Percentiles rank a stretch among this genome's conserved stretches.
These are phyloP conservation scores for Peromyscus melanophrys DNA, from an alignment of 2,797 vertebrate genomes.

Conservation along the genomic window DNA sequence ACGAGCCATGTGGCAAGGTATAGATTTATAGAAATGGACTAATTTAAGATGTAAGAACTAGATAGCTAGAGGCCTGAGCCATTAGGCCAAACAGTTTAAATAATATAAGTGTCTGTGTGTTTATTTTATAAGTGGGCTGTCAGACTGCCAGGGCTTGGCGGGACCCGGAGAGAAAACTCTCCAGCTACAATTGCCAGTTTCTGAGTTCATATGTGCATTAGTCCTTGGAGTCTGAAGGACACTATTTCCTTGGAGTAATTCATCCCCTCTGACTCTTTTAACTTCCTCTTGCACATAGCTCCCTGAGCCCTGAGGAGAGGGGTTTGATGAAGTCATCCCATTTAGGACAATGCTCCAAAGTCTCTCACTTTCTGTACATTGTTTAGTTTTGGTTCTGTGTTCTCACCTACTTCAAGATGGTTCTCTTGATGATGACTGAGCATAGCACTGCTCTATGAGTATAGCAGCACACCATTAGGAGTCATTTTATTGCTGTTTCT, in stretches of 20 bases:
- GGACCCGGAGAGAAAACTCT: too few relatives aligned
- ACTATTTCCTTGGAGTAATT: neutral
- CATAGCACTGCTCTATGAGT: too few relatives aligned
- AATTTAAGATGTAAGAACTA: too few relatives aligned
- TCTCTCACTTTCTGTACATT: neutral
- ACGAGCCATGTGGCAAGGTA: too few relatives aligned
- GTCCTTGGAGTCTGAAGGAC: neutral
- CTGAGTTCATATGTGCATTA: neutral
- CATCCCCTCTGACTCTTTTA: neutral
- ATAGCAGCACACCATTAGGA: neutral
- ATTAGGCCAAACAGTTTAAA: too few relatives aligned
- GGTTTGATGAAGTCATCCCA: neutral
- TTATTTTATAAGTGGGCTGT: too few relatives aligned
- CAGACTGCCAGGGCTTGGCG: too few relatives aligned
- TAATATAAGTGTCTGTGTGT: too few relatives aligned
- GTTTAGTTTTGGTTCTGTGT: neutral
- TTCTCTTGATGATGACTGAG: neutral
- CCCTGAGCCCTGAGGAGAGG: neutral
- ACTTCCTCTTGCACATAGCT: neutral
- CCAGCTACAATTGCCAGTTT: neutral
- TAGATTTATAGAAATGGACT: too few relatives aligned
- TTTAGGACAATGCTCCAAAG: neutral
- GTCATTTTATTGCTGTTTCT: neutral
- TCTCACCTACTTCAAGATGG: neutral
- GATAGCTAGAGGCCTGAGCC: too few relatives aligned